Evolutionary conservation across 1,140 invertebrate genomes (phyloP).

Genomic region (Cherax destructor): DNA sequence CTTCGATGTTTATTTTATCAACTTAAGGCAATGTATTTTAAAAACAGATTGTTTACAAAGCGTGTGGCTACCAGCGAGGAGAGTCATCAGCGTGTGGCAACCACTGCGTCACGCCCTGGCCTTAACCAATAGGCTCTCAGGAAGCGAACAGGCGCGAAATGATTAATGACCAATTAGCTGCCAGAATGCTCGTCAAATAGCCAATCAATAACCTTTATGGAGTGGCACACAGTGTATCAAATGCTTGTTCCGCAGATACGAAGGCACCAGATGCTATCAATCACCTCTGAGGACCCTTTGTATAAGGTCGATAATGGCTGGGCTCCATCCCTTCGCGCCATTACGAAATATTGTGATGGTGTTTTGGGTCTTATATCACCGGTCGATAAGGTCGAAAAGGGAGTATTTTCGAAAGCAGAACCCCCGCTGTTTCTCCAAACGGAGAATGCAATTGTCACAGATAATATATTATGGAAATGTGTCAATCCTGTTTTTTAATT

Average conservation of each 20-base stretch:
- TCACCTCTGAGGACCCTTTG: background rate
- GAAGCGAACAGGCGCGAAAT: slow-evolving; percentile 55
- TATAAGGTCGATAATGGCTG: background rate
- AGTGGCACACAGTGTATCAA: slow-evolving; percentile 65
- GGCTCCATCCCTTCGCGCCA: background rate
- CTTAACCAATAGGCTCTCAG: slow-evolving; percentile 65
- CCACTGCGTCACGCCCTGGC: slow-evolving; percentile 42
- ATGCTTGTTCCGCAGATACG: slow-evolving; percentile 53
- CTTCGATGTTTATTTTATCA: too few relatives aligned
- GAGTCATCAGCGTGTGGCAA: slow-evolving; percentile 8
- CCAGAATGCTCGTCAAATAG: slow-evolving; percentile 62
- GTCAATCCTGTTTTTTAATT: slow-evolving; percentile 33
- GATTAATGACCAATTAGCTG: slow-evolving; percentile 67
- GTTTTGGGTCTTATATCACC: background rate
- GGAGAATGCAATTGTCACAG: slow-evolving; percentile 43
- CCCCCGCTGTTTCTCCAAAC: slow-evolving; percentile 10
- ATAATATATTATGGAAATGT: slow-evolving; percentile 49
- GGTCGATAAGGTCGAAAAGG: background rate
- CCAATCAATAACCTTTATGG: slow-evolving; percentile 66
- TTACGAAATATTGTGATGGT: background rate
- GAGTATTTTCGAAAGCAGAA: background rate
- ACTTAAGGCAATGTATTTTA: too few relatives aligned
- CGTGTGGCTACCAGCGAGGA: background rate
- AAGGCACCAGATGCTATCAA: slow-evolving; percentile 48
- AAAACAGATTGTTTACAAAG: background rate